These are phyloP conservation scores for Mirounga angustirostris DNA, from an alignment of 2,113 vertebrate species.

Conservation along the genomic window DNA sequence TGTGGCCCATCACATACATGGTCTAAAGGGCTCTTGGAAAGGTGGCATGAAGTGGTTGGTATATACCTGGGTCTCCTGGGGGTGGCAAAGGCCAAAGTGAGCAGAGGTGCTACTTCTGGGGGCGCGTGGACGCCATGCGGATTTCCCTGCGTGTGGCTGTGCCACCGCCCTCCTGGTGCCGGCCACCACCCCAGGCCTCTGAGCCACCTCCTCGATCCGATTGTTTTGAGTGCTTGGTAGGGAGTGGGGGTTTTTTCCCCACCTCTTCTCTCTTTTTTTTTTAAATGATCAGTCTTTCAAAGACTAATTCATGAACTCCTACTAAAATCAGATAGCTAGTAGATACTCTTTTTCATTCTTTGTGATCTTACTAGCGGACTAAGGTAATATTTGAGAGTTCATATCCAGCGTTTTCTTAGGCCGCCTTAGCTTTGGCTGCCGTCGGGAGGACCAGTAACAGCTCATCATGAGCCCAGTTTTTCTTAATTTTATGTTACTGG, in stretches of 20 bases:
- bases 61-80: neutral
- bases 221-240: neutral
- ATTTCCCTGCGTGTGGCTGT: neutral
- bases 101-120: neutral
- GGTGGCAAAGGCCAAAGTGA: neutral
- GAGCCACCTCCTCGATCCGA: no score
- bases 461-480: neutral
- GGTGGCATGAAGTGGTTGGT: neutral
- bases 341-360: neutral
- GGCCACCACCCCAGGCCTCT: neutral
- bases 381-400: neutral
- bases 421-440: neutral
- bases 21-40: neutral
- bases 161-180: neutral
- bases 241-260: neutral
- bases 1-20: slow-evolving; percentile 83
- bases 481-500: neutral
- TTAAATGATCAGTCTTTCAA: neutral
- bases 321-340: neutral
- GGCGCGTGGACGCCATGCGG: accelerated
- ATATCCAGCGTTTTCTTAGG: neutral
- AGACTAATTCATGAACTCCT: slow-evolving; percentile 18
- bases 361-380: neutral
- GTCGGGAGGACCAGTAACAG: neutral
- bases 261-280: neutral